Evolutionary conservation across 1,140 invertebrate species (phyloP), one percentile per base, ranked within the genome.

Genomic region (Gyrodactylus salaris): DNA sequence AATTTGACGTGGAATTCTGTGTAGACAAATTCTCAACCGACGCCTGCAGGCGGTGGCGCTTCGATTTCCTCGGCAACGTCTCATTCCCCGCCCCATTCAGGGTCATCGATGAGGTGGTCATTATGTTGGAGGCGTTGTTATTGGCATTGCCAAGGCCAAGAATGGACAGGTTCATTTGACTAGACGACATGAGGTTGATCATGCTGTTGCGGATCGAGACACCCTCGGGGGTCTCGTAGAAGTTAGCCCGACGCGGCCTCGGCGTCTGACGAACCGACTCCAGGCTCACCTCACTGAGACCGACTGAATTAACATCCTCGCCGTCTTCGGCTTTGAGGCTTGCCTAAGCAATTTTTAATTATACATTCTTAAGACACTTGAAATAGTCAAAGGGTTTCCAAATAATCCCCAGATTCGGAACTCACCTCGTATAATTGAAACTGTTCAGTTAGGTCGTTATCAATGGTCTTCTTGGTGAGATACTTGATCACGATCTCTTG

Each of bases 401-500:
- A 16, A 25, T 25, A 68, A 25, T 16, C 34, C 7, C 27, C 21
- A 23, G 75, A 70, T 25, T 0, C 27, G 26, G 23, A 54, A 27
- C 74, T 76, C 75, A 80, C 80, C 75, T 95, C 91, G 79, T 94
- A 95, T 74, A 93, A 88, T 78, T 93, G 89, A 79, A 95, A 86
- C 81, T 96, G 91, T 77, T 90, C 85, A 68, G 93, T 82, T 1
- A 95, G 83, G 82, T 95, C 91, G 72, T 92, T 83, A 81, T 95
- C 91, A 0, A 89, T 90, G 75, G 89, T 78, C 24, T 75, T 77
- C 23, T 77, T 76, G 77, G 93, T 91, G 79, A 93, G 92, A 78
- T 87, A 85, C 78, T 89, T 86, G 76, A 93, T 89, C 7, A 54
- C 34, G 54, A 95, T 87, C 22, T 78, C 76, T 79, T 95, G 91